Base-by-base conservation (phyloP, 2,888 invertebrate genomes). In the Phaonia tiefii region DNA sequence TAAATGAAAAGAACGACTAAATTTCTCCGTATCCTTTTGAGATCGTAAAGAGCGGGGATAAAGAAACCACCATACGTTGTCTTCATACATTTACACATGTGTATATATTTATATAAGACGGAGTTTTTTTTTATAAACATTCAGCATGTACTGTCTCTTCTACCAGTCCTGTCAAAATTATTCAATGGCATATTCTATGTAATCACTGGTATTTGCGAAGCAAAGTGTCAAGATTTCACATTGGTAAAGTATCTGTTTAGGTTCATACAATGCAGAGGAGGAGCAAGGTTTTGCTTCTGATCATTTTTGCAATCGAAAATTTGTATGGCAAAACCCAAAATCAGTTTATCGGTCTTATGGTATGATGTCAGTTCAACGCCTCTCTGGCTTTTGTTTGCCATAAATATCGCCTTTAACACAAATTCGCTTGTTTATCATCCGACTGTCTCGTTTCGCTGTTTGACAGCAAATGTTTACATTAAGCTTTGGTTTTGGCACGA, bases 171-270 rank as follows among this genome's bases (percentile, higher is more conserved):
- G 42, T 20, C 63, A 22, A 63, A 63, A 63, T 8, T 8, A 42
- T 63, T 42, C 42, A 63, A 63, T 42, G n/a, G 42, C 63, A 63
- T 63, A 31, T 31, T 31, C 4, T 31, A 8, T 31, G 31, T 31
- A 63, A 63, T 63, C 63, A 31, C 20, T 63, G 63, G 39, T 13
- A 42, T 63, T 63, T 31, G 31, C 31, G 63, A 22, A 37, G 39
- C 63, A 76, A 31, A 80, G 75, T 76, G 75, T 80, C 72, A 76
- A 73, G 65, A 69, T 76, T 63, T 69, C 20, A 39, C 49, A 58
- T 69, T 80, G 72, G 76, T 75, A 80, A n/a, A 73, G 80, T 80
- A 69, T 49, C 56, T 44, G 71, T 17, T 54, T 70, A 60, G 39
- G 25, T 66, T 56, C n/a, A 31, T 8, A 31, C 31, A 31, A 31